These are phyloP conservation scores for Osmoderma eremita DNA, from an alignment of 2,888 invertebrate species.

Conservation along the genomic window DNA sequence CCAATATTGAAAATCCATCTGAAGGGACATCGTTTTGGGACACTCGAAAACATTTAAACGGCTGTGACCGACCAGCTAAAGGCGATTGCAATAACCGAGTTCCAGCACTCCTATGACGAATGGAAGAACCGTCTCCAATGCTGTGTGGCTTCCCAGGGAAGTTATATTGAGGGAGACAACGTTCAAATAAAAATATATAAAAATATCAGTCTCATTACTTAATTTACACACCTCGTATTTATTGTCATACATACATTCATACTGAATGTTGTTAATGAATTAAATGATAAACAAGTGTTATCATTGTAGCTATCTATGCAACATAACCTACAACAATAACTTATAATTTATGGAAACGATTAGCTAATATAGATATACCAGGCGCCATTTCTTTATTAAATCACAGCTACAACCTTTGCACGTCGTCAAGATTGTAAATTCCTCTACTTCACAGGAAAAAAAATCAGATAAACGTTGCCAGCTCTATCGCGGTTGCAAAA, in stretches of 20 bases:
- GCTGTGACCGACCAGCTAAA: too few relatives aligned
- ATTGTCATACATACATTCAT: not conserved
- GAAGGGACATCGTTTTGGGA: too few relatives aligned
- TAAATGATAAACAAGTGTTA: not conserved
- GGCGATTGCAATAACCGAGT: too few relatives aligned
- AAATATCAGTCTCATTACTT: too few relatives aligned
- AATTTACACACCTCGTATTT: too few relatives aligned
- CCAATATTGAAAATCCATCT: too few relatives aligned
- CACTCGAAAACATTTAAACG: too few relatives aligned
- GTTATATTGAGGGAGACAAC: too few relatives aligned
- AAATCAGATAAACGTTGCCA: not conserved
- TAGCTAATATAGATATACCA: not conserved
- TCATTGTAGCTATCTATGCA: not conserved
- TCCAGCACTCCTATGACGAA: too few relatives aligned
- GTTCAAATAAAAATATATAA: too few relatives aligned
- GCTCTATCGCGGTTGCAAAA: not conserved
- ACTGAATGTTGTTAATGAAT: slow-evolving; percentile 7
- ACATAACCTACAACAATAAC: slow-evolving; percentile 32
- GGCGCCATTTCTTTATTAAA: slow-evolving; percentile 2
- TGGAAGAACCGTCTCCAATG: too few relatives aligned
- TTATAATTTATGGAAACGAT: slow-evolving; percentile 3
- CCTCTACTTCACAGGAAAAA: not conserved
- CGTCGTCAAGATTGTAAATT: slow-evolving; percentile 16
- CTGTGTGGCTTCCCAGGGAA: too few relatives aligned
- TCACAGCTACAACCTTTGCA: not conserved